Evolutionary conservation across 2,797 vertebrate species (phyloP).

Genomic region (Ambastaia sidthimunki): DNA sequence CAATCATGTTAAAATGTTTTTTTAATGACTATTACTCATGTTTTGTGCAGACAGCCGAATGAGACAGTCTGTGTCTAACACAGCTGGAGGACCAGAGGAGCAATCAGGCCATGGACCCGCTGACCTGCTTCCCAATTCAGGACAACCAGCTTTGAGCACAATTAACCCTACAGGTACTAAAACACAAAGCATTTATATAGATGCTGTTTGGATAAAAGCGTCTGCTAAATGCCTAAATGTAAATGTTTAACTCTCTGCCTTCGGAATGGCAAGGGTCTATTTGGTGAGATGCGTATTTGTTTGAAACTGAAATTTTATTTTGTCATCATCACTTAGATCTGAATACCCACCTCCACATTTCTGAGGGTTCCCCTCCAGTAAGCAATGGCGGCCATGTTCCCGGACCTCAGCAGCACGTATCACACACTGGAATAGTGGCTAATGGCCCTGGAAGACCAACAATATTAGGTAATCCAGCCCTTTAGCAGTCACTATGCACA

Average conservation of each 20-base stretch:
- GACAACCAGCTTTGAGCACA: constrained; percentile 34
- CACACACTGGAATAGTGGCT: constrained; percentile 58
- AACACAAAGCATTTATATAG: background rate
- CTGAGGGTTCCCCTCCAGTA: constrained; percentile 62
- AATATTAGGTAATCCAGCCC: constrained; percentile 59
- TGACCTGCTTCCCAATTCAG: constrained; percentile 32
- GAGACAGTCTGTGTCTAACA: constrained; percentile 44
- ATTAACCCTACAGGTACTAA: constrained; percentile 50
- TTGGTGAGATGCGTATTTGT: background rate
- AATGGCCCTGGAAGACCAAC: constrained; percentile 70
- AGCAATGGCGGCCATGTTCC: constrained; percentile 70
- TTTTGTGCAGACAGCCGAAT: constrained; percentile 45
- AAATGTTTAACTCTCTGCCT: background rate
- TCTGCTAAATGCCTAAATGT: too few species aligned
- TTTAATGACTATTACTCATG: background rate
- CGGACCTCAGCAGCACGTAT: constrained; percentile 59
- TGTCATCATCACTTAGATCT: constrained; percentile 55
- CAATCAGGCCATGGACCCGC: constrained; percentile 24
- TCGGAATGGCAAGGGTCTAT: background rate
- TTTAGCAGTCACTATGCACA: background rate
- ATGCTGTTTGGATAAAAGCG: too few species aligned
- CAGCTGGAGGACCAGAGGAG: constrained; percentile 44
- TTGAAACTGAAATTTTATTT: background rate
- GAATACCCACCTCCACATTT: constrained; percentile 53
- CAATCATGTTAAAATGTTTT: background rate